These are phyloP conservation scores for Struthio camelus DNA, from an alignment of 2,113 vertebrate genomes.

Conservation along the genomic window DNA sequence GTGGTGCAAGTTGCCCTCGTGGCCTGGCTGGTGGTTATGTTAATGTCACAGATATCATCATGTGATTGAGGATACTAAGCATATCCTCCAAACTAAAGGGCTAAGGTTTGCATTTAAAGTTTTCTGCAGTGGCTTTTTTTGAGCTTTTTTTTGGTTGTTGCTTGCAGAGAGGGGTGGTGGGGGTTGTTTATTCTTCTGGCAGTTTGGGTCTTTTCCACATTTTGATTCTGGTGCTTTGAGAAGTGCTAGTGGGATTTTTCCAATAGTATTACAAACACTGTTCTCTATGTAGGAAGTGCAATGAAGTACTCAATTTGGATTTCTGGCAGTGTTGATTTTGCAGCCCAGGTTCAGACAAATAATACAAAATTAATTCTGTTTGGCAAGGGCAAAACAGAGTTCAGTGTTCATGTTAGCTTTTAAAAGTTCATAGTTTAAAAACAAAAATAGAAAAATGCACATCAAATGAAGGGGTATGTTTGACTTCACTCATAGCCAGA, in stretches of 20 bases:
- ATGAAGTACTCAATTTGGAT: not conserved
- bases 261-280: not conserved
- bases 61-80: not conserved
- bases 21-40: not conserved
- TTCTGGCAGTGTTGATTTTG: not conserved
- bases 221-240: not conserved
- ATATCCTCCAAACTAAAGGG: accelerated
- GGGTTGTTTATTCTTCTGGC: not conserved
- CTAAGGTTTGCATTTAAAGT: not conserved
- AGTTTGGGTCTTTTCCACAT: not conserved
- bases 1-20: accelerated
- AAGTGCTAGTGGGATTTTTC: not conserved
- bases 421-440: conserved; percentile 36
- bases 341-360: not conserved
- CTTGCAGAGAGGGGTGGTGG: not conserved
- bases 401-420: conserved; percentile 50
- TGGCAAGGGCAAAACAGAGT: conserved; percentile 47
- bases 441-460: conserved; percentile 42
- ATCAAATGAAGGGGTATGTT: not conserved
- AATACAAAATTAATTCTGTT: conserved; percentile 47
- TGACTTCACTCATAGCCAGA: conserved; percentile 35
- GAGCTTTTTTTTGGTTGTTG: not conserved
- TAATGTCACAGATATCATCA: accelerated
- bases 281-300: not conserved
- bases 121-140: not conserved